Evolutionary conservation across 1,140 invertebrate species (phyloP).

Genomic region (Aplysia californica): DNA sequence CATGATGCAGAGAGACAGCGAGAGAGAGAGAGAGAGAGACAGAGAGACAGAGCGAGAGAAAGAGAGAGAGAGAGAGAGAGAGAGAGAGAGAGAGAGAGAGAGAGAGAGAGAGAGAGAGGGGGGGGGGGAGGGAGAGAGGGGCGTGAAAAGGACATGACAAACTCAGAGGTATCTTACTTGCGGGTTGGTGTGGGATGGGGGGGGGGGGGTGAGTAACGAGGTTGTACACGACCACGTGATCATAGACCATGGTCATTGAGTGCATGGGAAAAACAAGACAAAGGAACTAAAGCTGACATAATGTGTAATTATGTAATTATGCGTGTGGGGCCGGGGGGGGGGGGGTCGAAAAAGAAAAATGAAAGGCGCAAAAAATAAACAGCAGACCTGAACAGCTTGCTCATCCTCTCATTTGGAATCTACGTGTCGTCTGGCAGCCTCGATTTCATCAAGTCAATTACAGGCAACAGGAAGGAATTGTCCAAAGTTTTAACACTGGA

Average conservation of each 20-base stretch:
- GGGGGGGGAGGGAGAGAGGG: no score
- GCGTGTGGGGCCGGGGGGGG: background rate
- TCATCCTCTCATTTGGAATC: no score
- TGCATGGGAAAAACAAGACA: background rate
- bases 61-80: constrained; percentile 5
- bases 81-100: constrained; percentile 6
- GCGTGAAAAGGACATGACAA: background rate
- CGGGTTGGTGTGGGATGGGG: background rate
- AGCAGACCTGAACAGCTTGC: no score
- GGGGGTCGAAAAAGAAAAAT: background rate
- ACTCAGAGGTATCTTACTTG: background rate
- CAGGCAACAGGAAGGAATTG: no score
- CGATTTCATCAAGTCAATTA: no score
- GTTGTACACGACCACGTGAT: background rate
- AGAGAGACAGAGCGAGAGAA: no score
- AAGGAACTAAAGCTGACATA: background rate
- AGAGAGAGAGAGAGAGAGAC: no score
- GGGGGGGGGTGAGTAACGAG: background rate
- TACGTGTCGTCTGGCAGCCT: no score
- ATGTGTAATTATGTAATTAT: background rate
- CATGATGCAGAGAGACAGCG: no score
- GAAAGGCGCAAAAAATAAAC: no score
- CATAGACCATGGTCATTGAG: background rate
- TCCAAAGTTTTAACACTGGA: no score
- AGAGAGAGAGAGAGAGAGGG: background rate